Evolutionary conservation across 2,888 invertebrate genomes (phyloP).

Genomic region (Pinctada fucata): DNA sequence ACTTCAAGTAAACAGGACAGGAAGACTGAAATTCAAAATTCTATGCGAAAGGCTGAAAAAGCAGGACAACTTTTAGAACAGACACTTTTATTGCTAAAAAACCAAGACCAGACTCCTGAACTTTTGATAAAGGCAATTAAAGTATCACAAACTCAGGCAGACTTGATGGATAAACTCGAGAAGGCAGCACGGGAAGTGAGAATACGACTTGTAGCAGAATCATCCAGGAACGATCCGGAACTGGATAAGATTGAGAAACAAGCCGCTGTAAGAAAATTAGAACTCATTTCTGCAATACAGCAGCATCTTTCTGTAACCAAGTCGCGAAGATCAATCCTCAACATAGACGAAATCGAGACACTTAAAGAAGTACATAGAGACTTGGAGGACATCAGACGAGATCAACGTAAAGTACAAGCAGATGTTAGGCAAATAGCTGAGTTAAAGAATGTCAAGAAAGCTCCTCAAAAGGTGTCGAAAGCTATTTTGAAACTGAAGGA

Average conservation of each 20-base stretch:
- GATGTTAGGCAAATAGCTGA: background rate
- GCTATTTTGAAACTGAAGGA: constrained; percentile 3
- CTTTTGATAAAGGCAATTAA: background rate
- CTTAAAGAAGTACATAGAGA: constrained; percentile 11
- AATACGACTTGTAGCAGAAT: background rate
- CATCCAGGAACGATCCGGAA: background rate
- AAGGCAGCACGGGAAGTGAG: constrained; percentile 4
- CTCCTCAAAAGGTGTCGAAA: background rate
- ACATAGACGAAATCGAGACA: background rate
- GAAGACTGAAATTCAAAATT: background rate
- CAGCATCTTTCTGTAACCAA: background rate
- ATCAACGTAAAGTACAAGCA: background rate
- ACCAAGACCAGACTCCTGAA: background rate
- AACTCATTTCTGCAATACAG: background rate
- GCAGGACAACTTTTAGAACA: constrained; percentile 1
- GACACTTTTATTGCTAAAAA: background rate
- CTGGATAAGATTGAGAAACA: background rate
- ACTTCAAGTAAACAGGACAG: background rate
- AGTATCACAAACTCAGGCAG: background rate
- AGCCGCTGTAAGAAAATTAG: constrained; percentile 4
- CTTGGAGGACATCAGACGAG: constrained; percentile 4
- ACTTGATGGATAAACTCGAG: background rate
- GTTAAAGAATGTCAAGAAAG: constrained; percentile 2
- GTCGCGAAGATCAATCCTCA: background rate
- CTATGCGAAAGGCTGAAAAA: background rate